Conservation (phyloP, 2,888 invertebrate genomes). For the Drosophila aldrichi region DNA sequence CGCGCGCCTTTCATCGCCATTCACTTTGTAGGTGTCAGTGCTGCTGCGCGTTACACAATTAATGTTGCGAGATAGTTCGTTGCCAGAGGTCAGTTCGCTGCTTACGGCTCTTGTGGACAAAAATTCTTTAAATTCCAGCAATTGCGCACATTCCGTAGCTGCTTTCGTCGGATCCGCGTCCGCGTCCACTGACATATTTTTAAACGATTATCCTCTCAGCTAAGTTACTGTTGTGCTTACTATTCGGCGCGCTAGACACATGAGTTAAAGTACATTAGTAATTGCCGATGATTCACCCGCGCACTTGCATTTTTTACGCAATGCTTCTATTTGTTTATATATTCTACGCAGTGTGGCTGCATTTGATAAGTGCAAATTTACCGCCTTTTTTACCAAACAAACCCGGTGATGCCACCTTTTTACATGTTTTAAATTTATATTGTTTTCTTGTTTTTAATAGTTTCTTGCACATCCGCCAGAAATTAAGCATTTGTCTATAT, state of each 20-base stretch:
- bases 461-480: too few relatives aligned
- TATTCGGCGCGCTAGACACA: slow-evolving; percentile 24
- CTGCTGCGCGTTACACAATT: slow-evolving; percentile 78
- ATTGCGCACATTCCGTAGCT: slow-evolving; percentile 62
- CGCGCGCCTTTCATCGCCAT: slow-evolving; percentile 62
- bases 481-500: not conserved
- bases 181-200: slow-evolving; percentile 52
- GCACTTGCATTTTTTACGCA: slow-evolving; percentile 58
- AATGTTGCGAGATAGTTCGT: slow-evolving; percentile 40
- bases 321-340: slow-evolving; percentile 67
- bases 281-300: slow-evolving; percentile 60
- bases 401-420: not conserved
- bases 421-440: not conserved
- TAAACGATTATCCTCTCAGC: slow-evolving; percentile 28
- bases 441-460: too few relatives aligned
- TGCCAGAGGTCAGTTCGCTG: slow-evolving; percentile 49
- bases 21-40: slow-evolving; percentile 79
- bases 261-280: slow-evolving; percentile 38
- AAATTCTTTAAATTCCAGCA: slow-evolving; percentile 73
- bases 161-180: slow-evolving; percentile 24
- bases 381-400: not conserved
- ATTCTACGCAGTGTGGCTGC: slow-evolving; percentile 33
- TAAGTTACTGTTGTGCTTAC: slow-evolving; percentile 26
- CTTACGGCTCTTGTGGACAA: slow-evolving; percentile 39
- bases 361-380: not conserved